Conservation (phyloP, 2,113 vertebrate genomes). For the Lichenostomus cassidix region DNA sequence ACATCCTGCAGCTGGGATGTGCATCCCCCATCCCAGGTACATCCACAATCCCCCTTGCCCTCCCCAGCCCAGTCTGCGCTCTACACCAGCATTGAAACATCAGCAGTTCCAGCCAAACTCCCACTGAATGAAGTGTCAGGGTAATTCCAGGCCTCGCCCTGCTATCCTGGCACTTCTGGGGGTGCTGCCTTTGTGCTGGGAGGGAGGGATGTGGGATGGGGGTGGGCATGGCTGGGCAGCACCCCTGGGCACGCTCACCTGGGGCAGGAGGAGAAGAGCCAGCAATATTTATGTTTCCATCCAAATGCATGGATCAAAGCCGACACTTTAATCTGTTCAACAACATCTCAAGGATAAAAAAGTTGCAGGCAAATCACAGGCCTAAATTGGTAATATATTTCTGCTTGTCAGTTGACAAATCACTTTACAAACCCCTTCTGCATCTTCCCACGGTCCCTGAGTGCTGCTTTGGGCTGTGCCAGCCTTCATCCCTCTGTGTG, state of each 20-base stretch:
- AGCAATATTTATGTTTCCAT: constrained; percentile 60
- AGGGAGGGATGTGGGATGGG: not conserved
- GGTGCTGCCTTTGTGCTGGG: not conserved
- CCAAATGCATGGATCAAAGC: constrained; percentile 70
- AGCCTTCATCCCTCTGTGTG: not conserved
- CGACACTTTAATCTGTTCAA: constrained; percentile 71
- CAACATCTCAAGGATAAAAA: constrained; percentile 73
- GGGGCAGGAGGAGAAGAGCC: not conserved
- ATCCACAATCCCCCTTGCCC: accelerated
- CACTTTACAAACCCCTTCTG: constrained; percentile 33
- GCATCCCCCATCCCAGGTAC: accelerated
- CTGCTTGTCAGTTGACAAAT: constrained; percentile 67
- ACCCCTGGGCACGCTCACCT: not conserved
- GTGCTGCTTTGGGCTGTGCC: not conserved
- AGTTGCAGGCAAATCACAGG: constrained; percentile 70
- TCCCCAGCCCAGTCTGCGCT: accelerated
- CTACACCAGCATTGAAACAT: not conserved
- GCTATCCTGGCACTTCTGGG: not conserved
- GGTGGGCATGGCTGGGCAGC: not conserved
- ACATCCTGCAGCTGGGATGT: not conserved
- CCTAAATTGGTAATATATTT: constrained; percentile 65
- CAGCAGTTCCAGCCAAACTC: not conserved
- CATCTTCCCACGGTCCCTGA: not conserved
- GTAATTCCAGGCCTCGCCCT: not conserved
- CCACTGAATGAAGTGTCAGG: not conserved